These are phyloP conservation scores for Drosophila parthenogenetica DNA, from an alignment of 2,888 invertebrate genomes.

Conservation along the genomic window DNA sequence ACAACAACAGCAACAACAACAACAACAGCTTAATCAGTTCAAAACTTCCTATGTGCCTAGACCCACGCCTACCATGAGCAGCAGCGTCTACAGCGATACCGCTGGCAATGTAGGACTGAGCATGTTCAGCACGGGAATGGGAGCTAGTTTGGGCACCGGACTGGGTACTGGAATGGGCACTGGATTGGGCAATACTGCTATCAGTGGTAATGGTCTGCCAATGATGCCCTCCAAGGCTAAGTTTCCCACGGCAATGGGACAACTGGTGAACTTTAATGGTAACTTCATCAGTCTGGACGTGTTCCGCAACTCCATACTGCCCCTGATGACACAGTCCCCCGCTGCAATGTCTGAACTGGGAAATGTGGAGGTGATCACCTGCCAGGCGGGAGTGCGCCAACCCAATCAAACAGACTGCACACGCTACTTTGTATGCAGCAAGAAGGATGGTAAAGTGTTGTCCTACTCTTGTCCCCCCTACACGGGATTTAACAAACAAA, in stretches of 20 bases:
- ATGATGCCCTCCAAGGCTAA: constrained; percentile 46
- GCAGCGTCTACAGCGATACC: constrained; percentile 57
- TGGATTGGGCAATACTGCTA: background rate
- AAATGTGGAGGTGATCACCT: constrained; percentile 84
- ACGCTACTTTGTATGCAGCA: constrained; percentile 86
- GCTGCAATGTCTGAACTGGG: constrained; percentile 56
- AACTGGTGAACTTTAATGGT: constrained; percentile 81
- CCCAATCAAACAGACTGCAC: constrained; percentile 86
- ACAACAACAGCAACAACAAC: constrained; percentile 32
- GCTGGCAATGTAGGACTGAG: constrained; percentile 55
- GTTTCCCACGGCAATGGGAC: constrained; percentile 54
- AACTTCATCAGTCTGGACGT: constrained; percentile 82
- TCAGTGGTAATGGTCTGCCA: background rate
- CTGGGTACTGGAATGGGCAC: constrained; percentile 35
- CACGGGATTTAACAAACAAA: constrained; percentile 85
- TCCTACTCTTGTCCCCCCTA: constrained; percentile 86
- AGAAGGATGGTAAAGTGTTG: constrained; percentile 83
- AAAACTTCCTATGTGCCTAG: constrained; percentile 55
- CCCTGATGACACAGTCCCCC: constrained; percentile 71
- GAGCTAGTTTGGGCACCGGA: constrained; percentile 42
- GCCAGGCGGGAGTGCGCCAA: constrained; percentile 85
- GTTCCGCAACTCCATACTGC: constrained; percentile 82
- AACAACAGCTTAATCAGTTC: constrained; percentile 51
- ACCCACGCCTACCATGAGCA: constrained; percentile 54
- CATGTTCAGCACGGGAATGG: constrained; percentile 45